These are phyloP conservation scores for Cosmopolites sordidus DNA, from an alignment of 2,888 invertebrate species.

Conservation along the genomic window DNA sequence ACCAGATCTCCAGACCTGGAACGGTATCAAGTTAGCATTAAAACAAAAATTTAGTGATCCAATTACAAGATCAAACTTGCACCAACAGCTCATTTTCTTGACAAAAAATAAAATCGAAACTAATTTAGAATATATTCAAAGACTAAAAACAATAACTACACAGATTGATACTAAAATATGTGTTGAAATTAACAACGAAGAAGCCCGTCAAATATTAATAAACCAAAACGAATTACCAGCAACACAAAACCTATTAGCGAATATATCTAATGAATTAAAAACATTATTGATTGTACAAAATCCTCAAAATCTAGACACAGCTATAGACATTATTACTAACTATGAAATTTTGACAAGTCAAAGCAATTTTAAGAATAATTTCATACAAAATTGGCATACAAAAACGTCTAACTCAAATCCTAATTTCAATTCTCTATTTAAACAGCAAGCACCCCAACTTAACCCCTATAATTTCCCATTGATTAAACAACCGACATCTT, in stretches of 20 bases:
- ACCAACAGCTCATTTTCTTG: conserved; percentile 9
- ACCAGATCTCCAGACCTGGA: too few species aligned
- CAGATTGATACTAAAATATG: conserved; percentile 8
- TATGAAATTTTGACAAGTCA: conserved; percentile 10
- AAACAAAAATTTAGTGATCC: too few species aligned
- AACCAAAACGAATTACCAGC: conserved; percentile 12
- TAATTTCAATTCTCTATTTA: too few species aligned
- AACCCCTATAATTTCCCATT: too few species aligned
- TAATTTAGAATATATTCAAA: too few species aligned
- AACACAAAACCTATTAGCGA: conserved; percentile 8
- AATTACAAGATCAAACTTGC: conserved; percentile 4
- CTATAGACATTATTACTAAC: conserved; percentile 10
- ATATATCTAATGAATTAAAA: conserved; percentile 8
- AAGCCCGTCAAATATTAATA: conserved; percentile 3
- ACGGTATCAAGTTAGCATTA: too few species aligned
- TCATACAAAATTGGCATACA: not conserved
- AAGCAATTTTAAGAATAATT: conserved; percentile 6
- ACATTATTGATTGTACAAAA: conserved; percentile 11
- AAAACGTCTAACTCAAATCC: too few species aligned
- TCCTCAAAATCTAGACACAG: conserved; percentile 9
- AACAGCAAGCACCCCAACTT: too few species aligned
- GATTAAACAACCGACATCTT: too few species aligned
- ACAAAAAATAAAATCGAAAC: not conserved
- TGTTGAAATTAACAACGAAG: conserved; percentile 1
- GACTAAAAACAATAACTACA: not conserved